Evolutionary conservation across 2,888 invertebrate species (phyloP).

Genomic region (Polylopha cassiicola): DNA sequence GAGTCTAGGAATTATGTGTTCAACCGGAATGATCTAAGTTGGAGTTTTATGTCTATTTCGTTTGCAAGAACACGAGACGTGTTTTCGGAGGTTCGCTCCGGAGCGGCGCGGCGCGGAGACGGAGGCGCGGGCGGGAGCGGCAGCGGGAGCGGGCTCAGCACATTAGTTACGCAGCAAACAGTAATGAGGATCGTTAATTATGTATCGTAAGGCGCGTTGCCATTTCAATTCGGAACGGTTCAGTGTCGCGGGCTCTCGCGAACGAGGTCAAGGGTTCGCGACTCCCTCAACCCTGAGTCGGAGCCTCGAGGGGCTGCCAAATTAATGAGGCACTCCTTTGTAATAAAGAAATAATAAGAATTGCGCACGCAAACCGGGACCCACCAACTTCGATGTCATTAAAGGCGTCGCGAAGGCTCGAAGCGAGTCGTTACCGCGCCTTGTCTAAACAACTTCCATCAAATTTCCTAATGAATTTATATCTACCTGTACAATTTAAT

Average conservation of each 20-base stretch:
- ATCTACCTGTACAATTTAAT: slow-evolving; percentile 22
- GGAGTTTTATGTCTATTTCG: slow-evolving; percentile 56
- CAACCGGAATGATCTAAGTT: slow-evolving; percentile 66
- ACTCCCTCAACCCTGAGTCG: slow-evolving; percentile 61
- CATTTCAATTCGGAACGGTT: slow-evolving; percentile 61
- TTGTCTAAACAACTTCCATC: slow-evolving; percentile 66
- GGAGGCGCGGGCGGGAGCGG: slow-evolving; percentile 23
- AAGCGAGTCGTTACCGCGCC: slow-evolving; percentile 66
- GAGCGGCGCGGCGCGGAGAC: slow-evolving; percentile 26
- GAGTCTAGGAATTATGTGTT: slow-evolving; percentile 67
- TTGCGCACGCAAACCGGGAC: slow-evolving; percentile 72
- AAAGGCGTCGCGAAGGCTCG: slow-evolving; percentile 67
- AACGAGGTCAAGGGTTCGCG: slow-evolving; percentile 75
- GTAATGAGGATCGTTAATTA: slow-evolving; percentile 76
- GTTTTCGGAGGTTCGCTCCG: slow-evolving; percentile 27
- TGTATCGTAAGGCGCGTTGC: slow-evolving; percentile 72
- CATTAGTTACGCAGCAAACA: slow-evolving; percentile 64
- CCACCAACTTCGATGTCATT: slow-evolving; percentile 69
- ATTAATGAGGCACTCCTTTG: slow-evolving; percentile 79
- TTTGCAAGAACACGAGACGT: slow-evolving; percentile 27
- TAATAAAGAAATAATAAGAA: slow-evolving; percentile 79
- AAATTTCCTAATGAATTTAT: slow-evolving; percentile 48
- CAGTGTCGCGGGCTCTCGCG: slow-evolving; percentile 64
- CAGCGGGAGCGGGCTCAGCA: slow-evolving; percentile 30
- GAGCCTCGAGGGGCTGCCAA: slow-evolving; percentile 66